These are phyloP conservation scores for Diachasmimorpha longicaudata DNA, from an alignment of 1,140 invertebrate species.

Conservation along the genomic window DNA sequence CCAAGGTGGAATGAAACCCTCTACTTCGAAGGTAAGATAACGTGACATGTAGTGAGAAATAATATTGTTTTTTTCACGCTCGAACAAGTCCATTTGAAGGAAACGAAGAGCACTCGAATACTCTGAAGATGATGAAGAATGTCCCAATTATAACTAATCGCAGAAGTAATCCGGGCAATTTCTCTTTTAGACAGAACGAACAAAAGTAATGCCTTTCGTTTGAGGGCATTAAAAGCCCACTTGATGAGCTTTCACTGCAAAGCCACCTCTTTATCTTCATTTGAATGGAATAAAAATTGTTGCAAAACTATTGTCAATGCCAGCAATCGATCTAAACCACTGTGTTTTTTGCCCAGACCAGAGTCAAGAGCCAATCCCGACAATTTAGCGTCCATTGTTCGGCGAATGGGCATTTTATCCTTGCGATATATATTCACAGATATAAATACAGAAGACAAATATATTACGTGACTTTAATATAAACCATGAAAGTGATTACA, in stretches of 20 bases:
- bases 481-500: no score
- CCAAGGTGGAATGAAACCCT: slow-evolving; percentile 98
- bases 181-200: neutral
- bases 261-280: neutral
- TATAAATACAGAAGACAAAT: no score
- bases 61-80: neutral
- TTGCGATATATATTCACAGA: no score
- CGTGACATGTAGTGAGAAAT: neutral
- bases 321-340: no score
- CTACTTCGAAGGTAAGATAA: slow-evolving; percentile 83
- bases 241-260: neutral
- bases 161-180: neutral
- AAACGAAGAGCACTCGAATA: neutral
- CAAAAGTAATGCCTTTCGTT: neutral
- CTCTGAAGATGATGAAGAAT: neutral
- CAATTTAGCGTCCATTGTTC: no score
- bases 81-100: neutral
- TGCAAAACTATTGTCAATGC: neutral
- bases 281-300: neutral
- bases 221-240: neutral
- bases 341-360: no score
- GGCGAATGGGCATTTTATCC: no score
- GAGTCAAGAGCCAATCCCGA: no score
- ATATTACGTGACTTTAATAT: no score
- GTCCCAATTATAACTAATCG: neutral